Conservation (phyloP, 2,113 vertebrate genomes). For the Xerus inauris region DNA sequence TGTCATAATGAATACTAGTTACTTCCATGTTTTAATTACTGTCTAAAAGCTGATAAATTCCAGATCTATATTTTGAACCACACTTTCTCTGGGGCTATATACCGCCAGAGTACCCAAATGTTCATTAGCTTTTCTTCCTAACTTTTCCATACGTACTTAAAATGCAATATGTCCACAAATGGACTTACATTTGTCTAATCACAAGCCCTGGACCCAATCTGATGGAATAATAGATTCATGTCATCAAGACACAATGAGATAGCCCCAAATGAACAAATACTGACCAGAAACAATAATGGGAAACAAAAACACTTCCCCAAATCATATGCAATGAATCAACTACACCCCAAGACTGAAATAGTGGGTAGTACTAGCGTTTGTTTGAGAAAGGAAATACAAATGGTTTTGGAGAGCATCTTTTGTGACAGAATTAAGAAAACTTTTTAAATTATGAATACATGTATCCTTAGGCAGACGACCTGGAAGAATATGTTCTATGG, state of each 20-base stretch:
- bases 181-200: not conserved
- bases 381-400: not conserved
- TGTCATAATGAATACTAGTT: not conserved
- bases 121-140: not conserved
- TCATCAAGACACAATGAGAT: not conserved
- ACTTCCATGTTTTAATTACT: not conserved
- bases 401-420: not conserved
- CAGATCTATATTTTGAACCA: not conserved
- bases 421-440: not conserved
- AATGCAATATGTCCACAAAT: not conserved
- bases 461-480: not conserved
- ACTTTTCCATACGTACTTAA: not conserved
- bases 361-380: not conserved
- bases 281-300: not conserved
- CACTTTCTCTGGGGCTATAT: not conserved
- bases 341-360: not conserved
- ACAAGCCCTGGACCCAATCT: not conserved
- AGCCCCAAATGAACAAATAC: not conserved
- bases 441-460: not conserved
- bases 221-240: not conserved
- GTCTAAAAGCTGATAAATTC: not conserved
- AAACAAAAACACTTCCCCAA: conserved; percentile 11
- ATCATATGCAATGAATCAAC: not conserved
- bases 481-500: not conserved
- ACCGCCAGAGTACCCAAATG: not conserved